Conservation (phyloP, 2,888 invertebrate genomes). For the Chalcosyrphus nemorum region DNA sequence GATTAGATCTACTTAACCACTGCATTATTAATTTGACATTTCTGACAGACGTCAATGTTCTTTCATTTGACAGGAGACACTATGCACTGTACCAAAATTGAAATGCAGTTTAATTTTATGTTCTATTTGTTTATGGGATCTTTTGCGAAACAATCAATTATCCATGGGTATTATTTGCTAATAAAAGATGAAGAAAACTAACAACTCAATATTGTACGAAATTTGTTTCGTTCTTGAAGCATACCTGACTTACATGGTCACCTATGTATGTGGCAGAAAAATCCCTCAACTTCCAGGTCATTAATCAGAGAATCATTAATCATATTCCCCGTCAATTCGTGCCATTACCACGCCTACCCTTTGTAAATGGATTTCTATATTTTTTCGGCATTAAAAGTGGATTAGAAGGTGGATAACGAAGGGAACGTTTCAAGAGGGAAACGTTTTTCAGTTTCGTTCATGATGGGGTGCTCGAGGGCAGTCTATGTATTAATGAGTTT, state of each 20-base stretch:
- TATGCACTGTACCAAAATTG: neutral
- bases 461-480: slow-evolving; percentile 34
- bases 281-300: slow-evolving; percentile 35
- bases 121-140: no score
- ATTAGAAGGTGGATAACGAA: slow-evolving; percentile 59
- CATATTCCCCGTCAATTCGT: slow-evolving; percentile 64
- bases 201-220: slow-evolving; percentile 44
- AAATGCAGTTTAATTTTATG: neutral
- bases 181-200: slow-evolving; percentile 47
- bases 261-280: slow-evolving; percentile 1
- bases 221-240: neutral
- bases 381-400: slow-evolving; percentile 60
- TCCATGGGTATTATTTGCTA: slow-evolving; percentile 17
- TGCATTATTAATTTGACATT: slow-evolving; percentile 31
- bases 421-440: slow-evolving; percentile 18
- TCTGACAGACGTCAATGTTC: slow-evolving; percentile 32
- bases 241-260: slow-evolving; percentile 21
- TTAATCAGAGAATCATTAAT: slow-evolving; percentile 66
- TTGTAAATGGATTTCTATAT: slow-evolving; percentile 61
- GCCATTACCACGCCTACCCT: slow-evolving; percentile 72
- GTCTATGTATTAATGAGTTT: slow-evolving; percentile 54
- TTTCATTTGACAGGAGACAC: no score
- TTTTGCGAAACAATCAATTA: slow-evolving; percentile 10
- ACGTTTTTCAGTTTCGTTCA: slow-evolving; percentile 6
- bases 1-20: no score